A percentile compares a stretch with the other conserved stretches of the same genome.
These are phyloP conservation scores for Ochropacha duplaris DNA, from an alignment of 2,888 invertebrate genomes.

Conservation along the genomic window DNA sequence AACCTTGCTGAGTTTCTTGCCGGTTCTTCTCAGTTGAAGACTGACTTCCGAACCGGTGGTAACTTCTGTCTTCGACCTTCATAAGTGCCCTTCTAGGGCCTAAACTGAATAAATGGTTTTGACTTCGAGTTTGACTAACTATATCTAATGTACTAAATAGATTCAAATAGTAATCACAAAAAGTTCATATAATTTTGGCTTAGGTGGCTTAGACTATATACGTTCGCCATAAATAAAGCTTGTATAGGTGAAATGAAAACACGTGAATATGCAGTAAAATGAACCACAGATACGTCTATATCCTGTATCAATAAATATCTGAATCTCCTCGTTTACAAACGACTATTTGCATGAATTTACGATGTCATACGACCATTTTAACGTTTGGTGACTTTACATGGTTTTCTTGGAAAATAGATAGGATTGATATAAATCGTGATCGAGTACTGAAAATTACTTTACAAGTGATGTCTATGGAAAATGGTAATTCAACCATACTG, in stretches of 20 bases:
- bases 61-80: too few species aligned
- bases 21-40: too few species aligned
- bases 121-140: too few species aligned
- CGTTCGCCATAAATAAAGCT: conserved; percentile 30
- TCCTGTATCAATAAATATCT: conserved; percentile 49
- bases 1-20: too few species aligned
- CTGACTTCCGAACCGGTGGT: too few species aligned
- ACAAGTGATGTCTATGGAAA: neutral
- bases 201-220: too few species aligned
- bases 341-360: conserved; percentile 53
- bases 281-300: conserved; percentile 37
- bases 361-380: conserved; percentile 34
- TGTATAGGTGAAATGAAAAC: conserved; percentile 38
- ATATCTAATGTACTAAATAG: too few species aligned
- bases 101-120: too few species aligned
- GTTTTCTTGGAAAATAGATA: conserved; percentile 19
- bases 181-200: too few species aligned
- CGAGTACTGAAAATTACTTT: neutral
- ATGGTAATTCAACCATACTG: too few species aligned
- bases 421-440: conserved; percentile 13
- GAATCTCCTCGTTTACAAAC: conserved; percentile 26
- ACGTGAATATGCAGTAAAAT: conserved; percentile 50
- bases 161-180: too few species aligned
- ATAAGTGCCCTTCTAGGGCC: too few species aligned
- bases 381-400: conserved; percentile 20